Evolutionary conservation across 2,888 invertebrate species (phyloP).

Genomic region (Germaria angustata): DNA sequence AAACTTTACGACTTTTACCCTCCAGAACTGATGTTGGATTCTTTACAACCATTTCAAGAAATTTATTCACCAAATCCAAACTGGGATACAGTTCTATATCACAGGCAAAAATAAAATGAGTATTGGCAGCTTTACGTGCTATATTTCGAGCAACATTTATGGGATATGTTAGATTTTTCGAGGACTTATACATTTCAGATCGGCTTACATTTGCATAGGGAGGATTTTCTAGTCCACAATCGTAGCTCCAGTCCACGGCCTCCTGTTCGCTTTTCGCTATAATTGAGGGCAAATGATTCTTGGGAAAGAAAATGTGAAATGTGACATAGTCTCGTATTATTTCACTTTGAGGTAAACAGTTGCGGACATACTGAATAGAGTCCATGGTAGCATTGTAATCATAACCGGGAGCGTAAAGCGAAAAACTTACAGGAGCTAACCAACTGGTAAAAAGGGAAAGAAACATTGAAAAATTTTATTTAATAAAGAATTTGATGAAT

Average conservation of each 20-base stretch:
- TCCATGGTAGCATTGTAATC: constrained; percentile 83
- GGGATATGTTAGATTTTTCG: constrained; percentile 88
- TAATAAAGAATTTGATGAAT: too few relatives aligned
- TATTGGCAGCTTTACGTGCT: constrained; percentile 88
- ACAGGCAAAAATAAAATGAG: constrained; percentile 89
- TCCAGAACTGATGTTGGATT: constrained; percentile 80
- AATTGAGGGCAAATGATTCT: constrained; percentile 81
- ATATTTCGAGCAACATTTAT: constrained; percentile 93
- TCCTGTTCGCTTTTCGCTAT: constrained; percentile 71
- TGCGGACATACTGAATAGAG: constrained; percentile 82
- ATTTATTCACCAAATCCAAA: constrained; percentile 87
- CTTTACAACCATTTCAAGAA: constrained; percentile 88
- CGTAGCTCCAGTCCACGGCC: constrained; percentile 69
- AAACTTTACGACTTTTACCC: constrained; percentile 68
- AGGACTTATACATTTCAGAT: constrained; percentile 82
- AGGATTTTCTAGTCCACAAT: constrained; percentile 66
- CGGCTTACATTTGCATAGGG: constrained; percentile 70
- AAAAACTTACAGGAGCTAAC: constrained; percentile 84
- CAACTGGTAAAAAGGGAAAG: constrained; percentile 78
- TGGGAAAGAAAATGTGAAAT: constrained; percentile 84
- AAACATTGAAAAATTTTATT: background rate
- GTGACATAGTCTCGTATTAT: constrained; percentile 83
- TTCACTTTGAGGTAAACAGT: constrained; percentile 81
- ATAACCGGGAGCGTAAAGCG: constrained; percentile 84
- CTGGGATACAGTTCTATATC: constrained; percentile 94